Base-by-base conservation (phyloP, 2,888 invertebrate species). In the Dyspetes luteomarginatus region DNA sequence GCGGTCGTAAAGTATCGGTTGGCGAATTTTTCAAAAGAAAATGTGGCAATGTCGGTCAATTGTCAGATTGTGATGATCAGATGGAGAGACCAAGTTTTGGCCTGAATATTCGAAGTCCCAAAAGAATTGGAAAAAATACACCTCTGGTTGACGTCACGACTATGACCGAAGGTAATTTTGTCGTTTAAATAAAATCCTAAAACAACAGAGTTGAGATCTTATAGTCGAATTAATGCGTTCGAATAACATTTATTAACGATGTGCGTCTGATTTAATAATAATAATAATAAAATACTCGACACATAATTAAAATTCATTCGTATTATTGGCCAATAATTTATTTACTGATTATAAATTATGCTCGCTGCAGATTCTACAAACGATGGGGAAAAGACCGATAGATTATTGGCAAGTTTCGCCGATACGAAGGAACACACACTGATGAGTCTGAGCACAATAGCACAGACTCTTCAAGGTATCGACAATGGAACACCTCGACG, bases 11-110 rank as follows among this genome's bases (percentile, higher is more conserved):
- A 79, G 82, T 92, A 48, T 93, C 93, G 1, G 89, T 93, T 28
- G 92, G 92, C 24, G 92, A 92, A 83, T 93, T 92, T 86, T 93
- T 93, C 78, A 87, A 89, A 82, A 88, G 92, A 50, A 92, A 91
- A 85, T 93, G 92, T 60, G 92, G 92, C 28, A 88, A 89, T 81
- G 84, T 93, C 3, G 91, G 92, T 2, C 86, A 91, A 22, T 82
- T 90, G 17, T 86, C 88, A 0, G 83, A 74, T 48, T 48, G 75
- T 15, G 84, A 45, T 3, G 5, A 81, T 30, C 56, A 65, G 2
- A 79, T 67, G 2, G 84, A 86, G 12, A 84, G 90, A 52, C 90
- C 90, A 36, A 90, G 86, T 78, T 85, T 91, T 26, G 90, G 90
- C 1, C 65, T 89, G 4, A 68, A 82, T 19, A 81, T 75, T 3